These are phyloP conservation scores for Osmerus eperlanus DNA, from an alignment of 2,113 vertebrate genomes.

Conservation along the genomic window DNA sequence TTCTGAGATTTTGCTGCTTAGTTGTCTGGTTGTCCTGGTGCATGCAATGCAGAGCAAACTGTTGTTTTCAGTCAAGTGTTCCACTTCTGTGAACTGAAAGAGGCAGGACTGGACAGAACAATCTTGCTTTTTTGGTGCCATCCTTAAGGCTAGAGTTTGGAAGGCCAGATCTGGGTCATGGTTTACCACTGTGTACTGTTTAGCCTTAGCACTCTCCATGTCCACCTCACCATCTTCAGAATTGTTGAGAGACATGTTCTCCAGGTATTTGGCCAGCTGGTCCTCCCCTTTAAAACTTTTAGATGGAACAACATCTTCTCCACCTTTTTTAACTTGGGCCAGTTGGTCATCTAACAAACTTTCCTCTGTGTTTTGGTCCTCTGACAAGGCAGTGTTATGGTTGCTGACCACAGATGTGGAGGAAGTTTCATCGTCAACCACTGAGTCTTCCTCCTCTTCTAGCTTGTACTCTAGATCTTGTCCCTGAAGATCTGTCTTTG, in stretches of 20 bases:
- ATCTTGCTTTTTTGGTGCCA: slow-evolving; percentile 71
- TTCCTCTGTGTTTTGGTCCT: slow-evolving; percentile 38
- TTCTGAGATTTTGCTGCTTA: slow-evolving; percentile 47
- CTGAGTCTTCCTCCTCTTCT: slow-evolving; percentile 30
- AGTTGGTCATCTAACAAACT: slow-evolving; percentile 22
- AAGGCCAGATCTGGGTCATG: slow-evolving; percentile 87
- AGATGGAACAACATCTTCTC: neutral
- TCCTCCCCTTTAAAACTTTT: slow-evolving; percentile 28
- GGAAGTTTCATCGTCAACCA: slow-evolving; percentile 27
- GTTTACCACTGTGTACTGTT: slow-evolving; percentile 71
- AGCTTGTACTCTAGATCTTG: neutral
- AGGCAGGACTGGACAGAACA: slow-evolving; percentile 85
- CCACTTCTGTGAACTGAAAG: slow-evolving; percentile 89
- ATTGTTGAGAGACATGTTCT: slow-evolving; percentile 72
- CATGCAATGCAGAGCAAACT: slow-evolving; percentile 90
- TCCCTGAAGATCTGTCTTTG: slow-evolving; percentile 2
- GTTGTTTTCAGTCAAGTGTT: slow-evolving; percentile 85
- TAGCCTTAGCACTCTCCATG: slow-evolving; percentile 54
- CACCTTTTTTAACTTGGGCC: slow-evolving; percentile 20
- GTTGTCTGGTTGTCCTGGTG: slow-evolving; percentile 61
- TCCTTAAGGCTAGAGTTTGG: slow-evolving; percentile 77
- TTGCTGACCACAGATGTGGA: slow-evolving; percentile 36
- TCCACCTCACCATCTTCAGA: slow-evolving; percentile 51
- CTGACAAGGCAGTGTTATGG: slow-evolving; percentile 53
- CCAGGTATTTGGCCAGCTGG: slow-evolving; percentile 65